These are phyloP conservation scores for Vultur gryphus DNA, from an alignment of 2,797 vertebrate genomes.

Conservation along the genomic window DNA sequence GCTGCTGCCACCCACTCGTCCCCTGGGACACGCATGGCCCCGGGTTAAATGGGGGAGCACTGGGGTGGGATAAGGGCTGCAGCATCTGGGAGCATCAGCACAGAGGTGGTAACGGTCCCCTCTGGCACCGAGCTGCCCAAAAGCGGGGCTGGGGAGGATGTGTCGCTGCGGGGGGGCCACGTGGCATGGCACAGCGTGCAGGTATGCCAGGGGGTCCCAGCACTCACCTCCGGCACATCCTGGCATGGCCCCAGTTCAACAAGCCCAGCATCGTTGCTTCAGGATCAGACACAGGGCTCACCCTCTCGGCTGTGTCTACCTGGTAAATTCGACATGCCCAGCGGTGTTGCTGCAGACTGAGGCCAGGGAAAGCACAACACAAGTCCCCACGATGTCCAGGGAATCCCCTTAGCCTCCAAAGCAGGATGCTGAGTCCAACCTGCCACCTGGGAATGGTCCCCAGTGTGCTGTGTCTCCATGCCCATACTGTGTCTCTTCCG, in stretches of 20 bases:
- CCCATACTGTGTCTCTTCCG: fast-evolving
- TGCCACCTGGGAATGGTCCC: background rate
- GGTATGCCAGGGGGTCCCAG: fast-evolving
- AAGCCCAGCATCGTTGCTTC: background rate
- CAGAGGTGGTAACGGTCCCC: fast-evolving
- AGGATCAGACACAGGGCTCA: fast-evolving
- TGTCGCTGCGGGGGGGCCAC: fast-evolving
- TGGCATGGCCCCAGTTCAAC: background rate
- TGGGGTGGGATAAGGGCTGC: background rate
- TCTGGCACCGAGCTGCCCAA: background rate
- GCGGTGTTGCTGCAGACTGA: background rate
- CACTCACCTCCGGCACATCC: background rate
- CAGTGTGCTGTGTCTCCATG: background rate
- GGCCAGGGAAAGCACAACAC: background rate
- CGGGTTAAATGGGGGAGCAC: fast-evolving
- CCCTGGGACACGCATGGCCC: fast-evolving
- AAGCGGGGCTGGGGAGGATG: background rate
- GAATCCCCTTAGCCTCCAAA: background rate
- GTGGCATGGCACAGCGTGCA: fast-evolving
- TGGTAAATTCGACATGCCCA: fast-evolving
- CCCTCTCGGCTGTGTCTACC: fast-evolving
- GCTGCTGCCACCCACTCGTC: background rate
- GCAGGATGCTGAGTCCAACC: background rate
- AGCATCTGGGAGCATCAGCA: fast-evolving
- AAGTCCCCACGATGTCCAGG: background rate